Percentiles rank a stretch among this genome's conserved stretches.
Conservation (phyloP, 2,888 invertebrate genomes). For the Acleris holmiana region DNA sequence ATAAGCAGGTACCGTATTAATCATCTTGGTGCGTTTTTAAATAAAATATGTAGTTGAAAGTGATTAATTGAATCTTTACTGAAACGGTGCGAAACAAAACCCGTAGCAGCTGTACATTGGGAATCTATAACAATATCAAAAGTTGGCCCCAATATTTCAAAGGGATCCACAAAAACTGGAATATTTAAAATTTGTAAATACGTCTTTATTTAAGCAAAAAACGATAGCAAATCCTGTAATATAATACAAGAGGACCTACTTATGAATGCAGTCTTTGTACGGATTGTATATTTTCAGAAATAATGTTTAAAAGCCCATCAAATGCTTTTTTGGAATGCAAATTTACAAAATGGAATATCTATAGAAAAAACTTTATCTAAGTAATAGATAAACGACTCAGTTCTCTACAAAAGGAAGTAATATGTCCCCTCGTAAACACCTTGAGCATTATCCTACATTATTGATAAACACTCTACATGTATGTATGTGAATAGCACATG, state of each 20-base stretch:
- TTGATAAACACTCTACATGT: constrained; percentile 76
- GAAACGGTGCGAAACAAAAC: constrained; percentile 41
- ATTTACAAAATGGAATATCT: constrained; percentile 63
- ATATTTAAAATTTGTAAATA: constrained; percentile 72
- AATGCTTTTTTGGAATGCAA: constrained; percentile 63
- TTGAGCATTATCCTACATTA: constrained; percentile 81
- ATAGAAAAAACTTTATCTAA: constrained; percentile 56
- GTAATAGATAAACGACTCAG: constrained; percentile 59
- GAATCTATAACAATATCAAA: constrained; percentile 69
- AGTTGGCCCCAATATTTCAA: constrained; percentile 77
- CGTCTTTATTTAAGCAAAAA: constrained; percentile 56
- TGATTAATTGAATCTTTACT: constrained; percentile 1
- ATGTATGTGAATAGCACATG: constrained; percentile 61
- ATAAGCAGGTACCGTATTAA: constrained; percentile 75
- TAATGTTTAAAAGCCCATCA: constrained; percentile 58
- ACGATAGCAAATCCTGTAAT: constrained; percentile 59
- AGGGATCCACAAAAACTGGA: constrained; percentile 60
- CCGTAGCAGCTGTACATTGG: constrained; percentile 47
- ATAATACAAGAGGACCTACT: constrained; percentile 67
- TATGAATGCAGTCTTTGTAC: constrained; percentile 74
- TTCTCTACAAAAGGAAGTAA: constrained; percentile 61
- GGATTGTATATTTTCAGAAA: constrained; percentile 72
- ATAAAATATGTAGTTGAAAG: constrained; percentile 34
- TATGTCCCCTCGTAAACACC: constrained; percentile 73
- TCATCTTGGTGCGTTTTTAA: constrained; percentile 57